Conservation (phyloP, 2,113 vertebrate genomes). For the Lepus europaeus region DNA sequence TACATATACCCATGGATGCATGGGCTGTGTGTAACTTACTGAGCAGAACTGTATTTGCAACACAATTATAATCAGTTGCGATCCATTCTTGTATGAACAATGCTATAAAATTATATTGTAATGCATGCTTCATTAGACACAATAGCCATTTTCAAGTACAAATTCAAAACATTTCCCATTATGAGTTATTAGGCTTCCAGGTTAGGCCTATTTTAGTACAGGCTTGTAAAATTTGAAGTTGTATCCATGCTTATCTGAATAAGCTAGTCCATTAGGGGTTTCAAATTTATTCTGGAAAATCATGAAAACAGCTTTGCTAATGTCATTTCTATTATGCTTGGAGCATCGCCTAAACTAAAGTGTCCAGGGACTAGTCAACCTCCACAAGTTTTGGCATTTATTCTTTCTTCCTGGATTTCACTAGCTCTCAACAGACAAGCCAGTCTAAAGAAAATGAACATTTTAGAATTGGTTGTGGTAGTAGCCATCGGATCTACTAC, state of each 20-base stretch:
- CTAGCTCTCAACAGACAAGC: not conserved
- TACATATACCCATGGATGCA: not conserved
- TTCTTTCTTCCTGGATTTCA: not conserved
- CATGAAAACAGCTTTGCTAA: constrained; percentile 9
- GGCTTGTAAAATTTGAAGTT: not conserved
- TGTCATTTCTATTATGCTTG: constrained; percentile 40
- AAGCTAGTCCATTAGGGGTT: constrained; percentile 23
- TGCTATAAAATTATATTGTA: constrained; percentile 58
- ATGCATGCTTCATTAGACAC: constrained; percentile 42
- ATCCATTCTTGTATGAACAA: constrained; percentile 47
- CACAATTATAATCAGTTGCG: constrained; percentile 9
- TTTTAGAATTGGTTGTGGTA: not conserved
- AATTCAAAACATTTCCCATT: constrained; percentile 64
- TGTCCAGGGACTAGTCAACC: not conserved
- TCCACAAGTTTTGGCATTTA: not conserved
- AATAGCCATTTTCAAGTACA: constrained; percentile 47
- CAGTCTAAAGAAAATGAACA: not conserved
- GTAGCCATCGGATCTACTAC: not conserved
- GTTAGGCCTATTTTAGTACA: not conserved
- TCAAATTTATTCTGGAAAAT: constrained; percentile 36
- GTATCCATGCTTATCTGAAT: not conserved
- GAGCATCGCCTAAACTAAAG: constrained; percentile 25
- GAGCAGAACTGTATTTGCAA: not conserved
- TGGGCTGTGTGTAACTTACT: not conserved
- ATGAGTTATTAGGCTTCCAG: constrained; percentile 55